Evolutionary conservation across 2,797 vertebrate genomes (phyloP).

Genomic region (Sternarchorhynchus goeldii): DNA sequence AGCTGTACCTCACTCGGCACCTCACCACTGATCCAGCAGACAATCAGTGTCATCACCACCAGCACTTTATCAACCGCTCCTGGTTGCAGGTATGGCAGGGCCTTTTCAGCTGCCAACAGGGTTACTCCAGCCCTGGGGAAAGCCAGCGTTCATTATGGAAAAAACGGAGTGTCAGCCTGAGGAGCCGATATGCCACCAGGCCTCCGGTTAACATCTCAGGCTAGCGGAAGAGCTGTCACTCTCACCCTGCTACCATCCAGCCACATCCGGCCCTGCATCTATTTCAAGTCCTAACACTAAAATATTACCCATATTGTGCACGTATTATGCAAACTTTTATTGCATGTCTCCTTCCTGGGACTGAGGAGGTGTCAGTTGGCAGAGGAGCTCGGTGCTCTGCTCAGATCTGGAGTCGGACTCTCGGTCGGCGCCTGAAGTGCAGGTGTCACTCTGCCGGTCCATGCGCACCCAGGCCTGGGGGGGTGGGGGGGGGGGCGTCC

Average conservation of each 20-base stretch:
- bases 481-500: too few relatives aligned
- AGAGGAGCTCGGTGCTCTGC: background rate
- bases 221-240: background rate
- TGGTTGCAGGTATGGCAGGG: background rate
- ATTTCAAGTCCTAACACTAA: background rate
- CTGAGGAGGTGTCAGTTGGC: background rate
- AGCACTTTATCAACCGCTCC: background rate
- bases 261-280: background rate
- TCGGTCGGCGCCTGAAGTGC: background rate
- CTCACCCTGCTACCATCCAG: background rate
- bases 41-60: background rate
- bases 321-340: background rate
- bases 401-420: background rate
- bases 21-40: background rate
- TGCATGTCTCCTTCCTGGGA: background rate
- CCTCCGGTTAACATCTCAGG: background rate
- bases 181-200: too few relatives aligned
- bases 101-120: background rate
- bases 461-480: too few relatives aligned
- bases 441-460: too few relatives aligned
- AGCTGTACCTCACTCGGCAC: background rate
- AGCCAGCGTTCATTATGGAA: too few relatives aligned
- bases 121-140: too few relatives aligned
- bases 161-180: too few relatives aligned
- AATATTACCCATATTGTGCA: background rate